Evolutionary conservation across 2,797 vertebrate species (phyloP).

Genomic region (Pseudochirops corinnae): DNA sequence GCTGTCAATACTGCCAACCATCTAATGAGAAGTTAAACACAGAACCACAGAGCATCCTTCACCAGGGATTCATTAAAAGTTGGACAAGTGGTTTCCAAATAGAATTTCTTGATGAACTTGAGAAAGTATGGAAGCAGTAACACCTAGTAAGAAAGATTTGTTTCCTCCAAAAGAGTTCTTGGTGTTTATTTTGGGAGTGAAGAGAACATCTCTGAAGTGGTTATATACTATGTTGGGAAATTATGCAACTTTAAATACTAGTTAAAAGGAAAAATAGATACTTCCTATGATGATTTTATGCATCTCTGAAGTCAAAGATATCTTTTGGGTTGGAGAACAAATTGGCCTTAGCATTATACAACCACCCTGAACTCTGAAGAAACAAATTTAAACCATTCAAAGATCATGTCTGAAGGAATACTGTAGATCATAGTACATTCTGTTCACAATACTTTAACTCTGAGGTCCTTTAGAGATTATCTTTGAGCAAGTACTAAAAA

Average conservation of each 20-base stretch:
- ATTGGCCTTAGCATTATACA: neutral
- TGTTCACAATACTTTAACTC: no score
- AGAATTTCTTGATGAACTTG: neutral
- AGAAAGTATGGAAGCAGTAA: neutral
- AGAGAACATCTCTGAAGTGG: neutral
- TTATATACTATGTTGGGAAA: accelerated
- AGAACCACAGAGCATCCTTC: neutral
- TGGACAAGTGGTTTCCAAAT: neutral
- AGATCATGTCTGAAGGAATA: neutral
- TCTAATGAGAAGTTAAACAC: neutral
- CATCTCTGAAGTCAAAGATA: neutral
- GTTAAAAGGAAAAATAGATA: neutral
- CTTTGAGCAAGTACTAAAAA: neutral
- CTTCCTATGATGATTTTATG: neutral
- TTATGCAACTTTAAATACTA: neutral
- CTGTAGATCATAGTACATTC: no score
- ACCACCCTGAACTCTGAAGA: neutral
- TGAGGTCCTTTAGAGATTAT: accelerated
- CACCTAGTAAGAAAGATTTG: neutral
- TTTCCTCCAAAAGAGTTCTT: neutral
- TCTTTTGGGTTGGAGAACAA: neutral
- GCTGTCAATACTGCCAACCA: neutral
- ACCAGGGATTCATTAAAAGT: neutral
- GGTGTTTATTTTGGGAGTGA: neutral
- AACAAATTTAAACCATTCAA: neutral